Evolutionary conservation across 1,140 invertebrate species (phyloP).

Genomic region (Drosophila azteca): DNA sequence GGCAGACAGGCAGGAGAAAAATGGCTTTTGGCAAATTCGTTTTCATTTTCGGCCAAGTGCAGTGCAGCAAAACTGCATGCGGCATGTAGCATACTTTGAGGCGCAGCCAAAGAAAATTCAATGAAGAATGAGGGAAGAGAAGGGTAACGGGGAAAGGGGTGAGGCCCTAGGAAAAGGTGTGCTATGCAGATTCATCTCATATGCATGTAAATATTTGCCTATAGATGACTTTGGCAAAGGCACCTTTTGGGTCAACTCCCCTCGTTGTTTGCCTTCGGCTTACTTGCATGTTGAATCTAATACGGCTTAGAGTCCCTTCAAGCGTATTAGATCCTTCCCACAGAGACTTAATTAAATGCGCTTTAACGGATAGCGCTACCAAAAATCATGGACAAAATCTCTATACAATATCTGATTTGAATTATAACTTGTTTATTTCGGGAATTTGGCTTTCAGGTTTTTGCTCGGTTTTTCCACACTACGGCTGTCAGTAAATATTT

Average conservation of each 20-base stretch:
- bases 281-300: conserved; percentile 9
- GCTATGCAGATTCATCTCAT: conserved; percentile 15
- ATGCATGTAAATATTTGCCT: conserved; percentile 35
- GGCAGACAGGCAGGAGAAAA: conserved; percentile 2
- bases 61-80: conserved; percentile 6
- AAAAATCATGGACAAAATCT: not conserved
- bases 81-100: conserved; percentile 23
- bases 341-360: not conserved
- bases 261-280: conserved; percentile 16
- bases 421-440: too few species aligned
- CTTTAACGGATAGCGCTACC: not conserved
- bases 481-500: conserved; percentile 38
- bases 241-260: too few species aligned
- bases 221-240: conserved; percentile 23
- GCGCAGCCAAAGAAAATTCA: conserved; percentile 16
- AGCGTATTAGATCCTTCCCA: not conserved
- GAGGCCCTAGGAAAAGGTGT: conserved; percentile 12
- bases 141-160: not conserved
- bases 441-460: not conserved
- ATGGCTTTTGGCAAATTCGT: conserved; percentile 37
- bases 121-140: not conserved
- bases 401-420: too few species aligned
- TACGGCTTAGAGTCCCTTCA: not conserved
- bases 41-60: conserved; percentile 7
- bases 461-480: not conserved